A percentile compares a stretch with the other conserved stretches of the same genome.
phyloP scores from a whole-genome alignment of 1,140 invertebrate species.

The Brachionus manjavacas region DNA sequence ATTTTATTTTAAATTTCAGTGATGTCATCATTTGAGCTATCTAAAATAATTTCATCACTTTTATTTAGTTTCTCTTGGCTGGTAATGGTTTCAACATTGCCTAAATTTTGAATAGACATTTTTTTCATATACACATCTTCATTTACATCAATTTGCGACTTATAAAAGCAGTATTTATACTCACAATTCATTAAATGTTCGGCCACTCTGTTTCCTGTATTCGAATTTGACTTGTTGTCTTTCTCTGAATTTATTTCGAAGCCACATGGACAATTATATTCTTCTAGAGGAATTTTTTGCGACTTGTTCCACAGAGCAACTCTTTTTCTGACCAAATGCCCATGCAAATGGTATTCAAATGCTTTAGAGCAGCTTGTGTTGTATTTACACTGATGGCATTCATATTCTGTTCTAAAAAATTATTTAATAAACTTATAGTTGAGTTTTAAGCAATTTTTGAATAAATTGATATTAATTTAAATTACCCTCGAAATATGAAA shows the following conservation, averaged over 20 bases:
- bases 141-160: not conserved
- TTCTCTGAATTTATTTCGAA: not conserved
- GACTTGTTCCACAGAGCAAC: constrained; percentile 28
- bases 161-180: constrained; percentile 16
- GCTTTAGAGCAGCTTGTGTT: constrained; percentile 34
- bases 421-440: not conserved
- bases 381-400: constrained; percentile 39
- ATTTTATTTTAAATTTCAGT: not conserved
- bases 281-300: not conserved
- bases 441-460: not conserved
- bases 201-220: constrained; percentile 22
- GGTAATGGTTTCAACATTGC: not conserved
- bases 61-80: not conserved
- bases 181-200: constrained; percentile 37
- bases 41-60: constrained; percentile 36
- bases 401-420: constrained; percentile 25
- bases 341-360: constrained; percentile 41
- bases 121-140: not conserved
- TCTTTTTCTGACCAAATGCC: constrained; percentile 39
- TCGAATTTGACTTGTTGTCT: not conserved
- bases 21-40: constrained; percentile 9
- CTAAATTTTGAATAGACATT: not conserved
- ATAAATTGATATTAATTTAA: not conserved
- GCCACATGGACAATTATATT: constrained; percentile 28
- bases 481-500: not conserved